phyloP scores from a whole-genome alignment of 2,888 invertebrate species.

The Pseudococcus longispinus region DNA sequence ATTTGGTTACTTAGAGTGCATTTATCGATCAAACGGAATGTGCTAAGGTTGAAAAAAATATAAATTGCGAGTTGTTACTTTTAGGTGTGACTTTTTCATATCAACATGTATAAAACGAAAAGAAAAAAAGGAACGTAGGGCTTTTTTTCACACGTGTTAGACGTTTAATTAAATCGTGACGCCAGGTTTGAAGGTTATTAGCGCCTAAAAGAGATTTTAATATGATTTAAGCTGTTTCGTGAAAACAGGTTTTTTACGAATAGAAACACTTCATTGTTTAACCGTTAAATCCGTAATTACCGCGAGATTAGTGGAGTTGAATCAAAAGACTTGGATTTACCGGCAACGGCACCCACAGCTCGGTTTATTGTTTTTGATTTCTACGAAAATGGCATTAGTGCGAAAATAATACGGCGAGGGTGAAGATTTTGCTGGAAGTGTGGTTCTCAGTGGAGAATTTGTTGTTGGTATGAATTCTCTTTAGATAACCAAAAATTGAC shows the following conservation, averaged over 20 bases:
- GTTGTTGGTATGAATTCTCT: too few species aligned
- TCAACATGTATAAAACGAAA: not conserved
- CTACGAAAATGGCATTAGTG: not conserved
- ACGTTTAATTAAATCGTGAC: conserved; percentile 42
- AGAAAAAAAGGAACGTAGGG: not conserved
- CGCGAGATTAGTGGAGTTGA: not conserved
- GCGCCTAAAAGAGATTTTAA: conserved; percentile 23
- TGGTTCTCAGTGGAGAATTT: not conserved
- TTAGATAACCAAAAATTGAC: too few species aligned
- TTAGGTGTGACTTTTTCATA: conserved; percentile 16
- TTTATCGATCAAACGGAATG: not conserved
- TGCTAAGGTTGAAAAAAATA: not conserved
- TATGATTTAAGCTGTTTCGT: conserved; percentile 36
- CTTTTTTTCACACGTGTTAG: conserved; percentile 23
- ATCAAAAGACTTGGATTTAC: not conserved
- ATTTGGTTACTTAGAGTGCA: not conserved
- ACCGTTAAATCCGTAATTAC: conserved; percentile 1
- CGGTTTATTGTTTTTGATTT: not conserved
- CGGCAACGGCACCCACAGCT: not conserved
- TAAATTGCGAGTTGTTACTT: not conserved
- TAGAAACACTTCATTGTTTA: conserved; percentile 1
- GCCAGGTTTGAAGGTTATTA: conserved; percentile 33
- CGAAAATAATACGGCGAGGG: not conserved
- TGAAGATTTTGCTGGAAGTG: not conserved
- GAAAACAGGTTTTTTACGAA: conserved; percentile 12